These are phyloP conservation scores for Irena cyanogastra DNA, from an alignment of 2,113 vertebrate genomes.

Conservation along the genomic window DNA sequence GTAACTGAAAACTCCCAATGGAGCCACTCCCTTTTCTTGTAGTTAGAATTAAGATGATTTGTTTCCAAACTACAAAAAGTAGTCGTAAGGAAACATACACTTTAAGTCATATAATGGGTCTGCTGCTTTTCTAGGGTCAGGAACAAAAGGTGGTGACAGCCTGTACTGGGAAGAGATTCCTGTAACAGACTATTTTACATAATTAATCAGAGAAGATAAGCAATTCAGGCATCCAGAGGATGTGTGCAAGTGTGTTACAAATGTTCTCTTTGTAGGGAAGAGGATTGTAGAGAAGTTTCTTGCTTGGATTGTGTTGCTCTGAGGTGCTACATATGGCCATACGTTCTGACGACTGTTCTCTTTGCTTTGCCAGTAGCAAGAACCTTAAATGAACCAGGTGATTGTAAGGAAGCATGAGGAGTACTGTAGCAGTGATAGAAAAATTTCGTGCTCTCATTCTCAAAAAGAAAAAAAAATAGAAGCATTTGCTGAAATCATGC, in stretches of 20 bases:
- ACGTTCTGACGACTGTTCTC: not conserved
- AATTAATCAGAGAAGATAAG: not conserved
- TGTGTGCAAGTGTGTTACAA: not conserved
- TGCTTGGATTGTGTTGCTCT: not conserved
- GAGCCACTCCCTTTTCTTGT: conserved; percentile 5
- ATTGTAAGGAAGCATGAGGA: not conserved
- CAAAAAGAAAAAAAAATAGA: not conserved
- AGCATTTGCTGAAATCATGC: not conserved
- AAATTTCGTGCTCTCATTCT: not conserved
- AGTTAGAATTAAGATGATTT: not conserved
- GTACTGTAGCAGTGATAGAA: not conserved
- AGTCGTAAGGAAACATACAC: not conserved
- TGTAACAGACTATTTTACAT: not conserved
- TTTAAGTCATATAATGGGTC: not conserved
- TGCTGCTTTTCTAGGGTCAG: not conserved
- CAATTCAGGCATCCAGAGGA: not conserved
- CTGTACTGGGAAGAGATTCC: not conserved
- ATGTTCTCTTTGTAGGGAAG: not conserved
- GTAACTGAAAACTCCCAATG: not conserved
- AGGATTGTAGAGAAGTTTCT: not conserved
- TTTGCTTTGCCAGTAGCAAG: not conserved
- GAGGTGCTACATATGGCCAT: not conserved
- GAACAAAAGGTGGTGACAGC: not conserved
- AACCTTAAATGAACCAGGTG: not conserved
- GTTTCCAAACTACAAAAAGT: not conserved